These are phyloP conservation scores for Macrotrachela quadricornifera DNA, from an alignment of 1,140 invertebrate species.

Conservation along the genomic window DNA sequence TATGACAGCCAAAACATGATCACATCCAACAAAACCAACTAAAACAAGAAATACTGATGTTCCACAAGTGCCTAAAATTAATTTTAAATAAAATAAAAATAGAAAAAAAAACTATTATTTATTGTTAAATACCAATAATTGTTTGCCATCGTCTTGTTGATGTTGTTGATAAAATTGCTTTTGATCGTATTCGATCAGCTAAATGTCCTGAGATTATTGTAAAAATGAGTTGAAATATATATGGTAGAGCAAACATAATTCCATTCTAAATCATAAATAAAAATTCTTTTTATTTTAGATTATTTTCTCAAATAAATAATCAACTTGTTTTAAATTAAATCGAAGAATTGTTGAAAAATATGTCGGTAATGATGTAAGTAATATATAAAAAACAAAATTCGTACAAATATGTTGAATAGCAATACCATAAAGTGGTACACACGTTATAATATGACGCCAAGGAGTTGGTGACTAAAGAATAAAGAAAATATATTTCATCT, in stretches of 20 bases:
- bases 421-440: conserved; percentile 2
- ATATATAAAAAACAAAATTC: background rate
- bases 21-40: too few species aligned
- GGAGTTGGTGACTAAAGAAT: background rate
- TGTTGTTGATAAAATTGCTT: background rate
- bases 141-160: background rate
- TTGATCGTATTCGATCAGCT: conserved; percentile 6
- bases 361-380: too few species aligned
- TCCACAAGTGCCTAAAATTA: too few species aligned
- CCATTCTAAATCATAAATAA: conserved; percentile 4
- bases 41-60: too few species aligned
- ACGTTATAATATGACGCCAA: background rate
- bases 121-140: conserved; percentile 1
- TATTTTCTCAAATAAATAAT: too few species aligned
- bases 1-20: too few species aligned
- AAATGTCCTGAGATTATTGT: conserved; percentile 1
- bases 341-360: too few species aligned
- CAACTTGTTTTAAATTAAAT: too few species aligned
- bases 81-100: background rate
- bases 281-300: too few species aligned
- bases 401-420: background rate
- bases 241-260: conserved; percentile 5
- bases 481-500: too few species aligned
- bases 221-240: background rate
- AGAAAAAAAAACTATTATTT: too few species aligned